A percentile compares a stretch with the other conserved stretches of the same genome.
phyloP scores from a whole-genome alignment of 2,888 invertebrate species.

The Lycia hirtaria region DNA sequence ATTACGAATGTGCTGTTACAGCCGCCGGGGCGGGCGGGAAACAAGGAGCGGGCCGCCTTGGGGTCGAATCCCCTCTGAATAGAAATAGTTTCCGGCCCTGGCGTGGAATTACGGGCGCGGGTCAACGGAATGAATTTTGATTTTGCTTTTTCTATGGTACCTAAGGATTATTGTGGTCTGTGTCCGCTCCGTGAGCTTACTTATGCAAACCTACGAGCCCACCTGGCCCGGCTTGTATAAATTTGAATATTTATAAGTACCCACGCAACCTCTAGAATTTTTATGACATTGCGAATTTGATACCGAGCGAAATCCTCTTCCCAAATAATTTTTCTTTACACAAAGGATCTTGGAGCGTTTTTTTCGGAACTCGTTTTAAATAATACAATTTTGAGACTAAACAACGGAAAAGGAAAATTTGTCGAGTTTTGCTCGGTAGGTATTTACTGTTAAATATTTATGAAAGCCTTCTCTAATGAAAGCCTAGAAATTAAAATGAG shows the following conservation, averaged over 20 bases:
- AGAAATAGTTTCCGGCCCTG: conserved; percentile 77
- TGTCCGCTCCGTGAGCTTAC: conserved; percentile 58
- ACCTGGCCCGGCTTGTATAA: conserved; percentile 59
- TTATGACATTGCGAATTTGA: conserved; percentile 61
- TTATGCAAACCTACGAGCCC: conserved; percentile 64
- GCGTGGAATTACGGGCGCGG: conserved; percentile 70
- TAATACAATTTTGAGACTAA: conserved; percentile 40
- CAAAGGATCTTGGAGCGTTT: conserved; percentile 42
- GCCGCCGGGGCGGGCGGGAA: conserved; percentile 50
- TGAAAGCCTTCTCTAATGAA: conserved; percentile 41
- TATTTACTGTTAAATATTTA: conserved; percentile 44
- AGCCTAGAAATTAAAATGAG: conserved; percentile 36
- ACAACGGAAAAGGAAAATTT: conserved; percentile 35
- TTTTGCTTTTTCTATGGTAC: conserved; percentile 74
- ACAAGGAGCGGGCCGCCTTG: conserved; percentile 59
- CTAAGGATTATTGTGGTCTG: conserved; percentile 63
- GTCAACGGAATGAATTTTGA: conserved; percentile 81
- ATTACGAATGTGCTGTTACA: conserved; percentile 58
- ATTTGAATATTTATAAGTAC: conserved; percentile 67
- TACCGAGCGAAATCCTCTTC: conserved; percentile 47
- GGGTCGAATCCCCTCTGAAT: conserved; percentile 72
- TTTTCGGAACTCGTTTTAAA: conserved; percentile 46
- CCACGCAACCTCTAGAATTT: conserved; percentile 52
- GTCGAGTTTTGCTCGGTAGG: conserved; percentile 34
- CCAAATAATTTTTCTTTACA: conserved; percentile 49